These are phyloP conservation scores for Himalopsyche anomala DNA, from an alignment of 2,888 invertebrate species.

Conservation along the genomic window DNA sequence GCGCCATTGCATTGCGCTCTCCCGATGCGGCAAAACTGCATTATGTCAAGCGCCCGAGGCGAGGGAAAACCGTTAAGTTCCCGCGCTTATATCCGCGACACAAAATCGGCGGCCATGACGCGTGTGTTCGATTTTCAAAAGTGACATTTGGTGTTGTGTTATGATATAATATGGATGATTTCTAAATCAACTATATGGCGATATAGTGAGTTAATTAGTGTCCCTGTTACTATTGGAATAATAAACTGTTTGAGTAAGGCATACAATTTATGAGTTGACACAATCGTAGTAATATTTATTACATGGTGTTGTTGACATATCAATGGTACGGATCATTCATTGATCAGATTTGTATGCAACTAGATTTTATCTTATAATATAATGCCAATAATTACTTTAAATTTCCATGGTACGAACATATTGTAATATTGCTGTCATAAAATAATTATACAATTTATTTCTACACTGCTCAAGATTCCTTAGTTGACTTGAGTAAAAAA, in stretches of 20 bases:
- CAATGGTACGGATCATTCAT: too few relatives aligned
- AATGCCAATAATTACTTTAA: too few relatives aligned
- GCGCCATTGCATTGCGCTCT: conserved; percentile 39
- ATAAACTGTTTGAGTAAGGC: conserved; percentile 10
- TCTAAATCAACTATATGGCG: conserved; percentile 8
- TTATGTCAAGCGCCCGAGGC: conserved; percentile 52
- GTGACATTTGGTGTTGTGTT: conserved; percentile 55
- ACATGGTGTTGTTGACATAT: too few relatives aligned
- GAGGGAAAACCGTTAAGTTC: conserved; percentile 49
- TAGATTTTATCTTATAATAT: too few relatives aligned
- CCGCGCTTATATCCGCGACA: conserved; percentile 47
- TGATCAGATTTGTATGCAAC: too few relatives aligned
- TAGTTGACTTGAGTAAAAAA: too few relatives aligned
- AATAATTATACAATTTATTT: too few relatives aligned
- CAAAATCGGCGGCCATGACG: conserved; percentile 47
- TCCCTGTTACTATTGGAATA: conserved; percentile 11
- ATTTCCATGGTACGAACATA: too few relatives aligned
- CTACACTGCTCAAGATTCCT: too few relatives aligned
- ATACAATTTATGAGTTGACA: not conserved
- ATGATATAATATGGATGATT: conserved; percentile 28
- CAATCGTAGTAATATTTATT: too few relatives aligned
- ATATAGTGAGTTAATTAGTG: conserved; percentile 16
- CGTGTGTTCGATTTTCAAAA: conserved; percentile 49
- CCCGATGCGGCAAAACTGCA: conserved; percentile 58
- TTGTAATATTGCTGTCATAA: too few relatives aligned